Conservation (phyloP, 2,888 invertebrate genomes). For the Amphipyra tragopoginis region DNA sequence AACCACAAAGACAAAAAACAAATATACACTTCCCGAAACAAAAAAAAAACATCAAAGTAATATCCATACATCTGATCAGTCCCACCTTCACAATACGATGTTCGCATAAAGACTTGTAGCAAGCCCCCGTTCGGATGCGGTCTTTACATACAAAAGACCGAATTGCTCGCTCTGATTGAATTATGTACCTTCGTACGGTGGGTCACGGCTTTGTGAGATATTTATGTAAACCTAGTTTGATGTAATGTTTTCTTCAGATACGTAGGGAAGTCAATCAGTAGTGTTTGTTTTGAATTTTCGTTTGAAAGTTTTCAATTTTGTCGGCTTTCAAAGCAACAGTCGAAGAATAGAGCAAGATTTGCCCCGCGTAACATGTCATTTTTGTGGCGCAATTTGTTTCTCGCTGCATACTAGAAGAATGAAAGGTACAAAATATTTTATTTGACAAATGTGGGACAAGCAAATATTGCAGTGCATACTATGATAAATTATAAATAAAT, state of each 20-base stretch:
- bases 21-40: not conserved
- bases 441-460: too few relatives aligned
- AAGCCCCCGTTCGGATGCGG: conserved; percentile 75
- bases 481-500: too few relatives aligned
- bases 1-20: conserved; percentile 22
- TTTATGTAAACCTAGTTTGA: conserved; percentile 65
- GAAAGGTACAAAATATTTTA: too few relatives aligned
- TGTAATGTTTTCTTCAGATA: conserved; percentile 15
- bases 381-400: too few relatives aligned
- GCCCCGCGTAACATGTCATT: not conserved
- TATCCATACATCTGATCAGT: conserved; percentile 50
- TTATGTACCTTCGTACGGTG: conserved; percentile 73
- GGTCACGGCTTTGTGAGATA: conserved; percentile 74
- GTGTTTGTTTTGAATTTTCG: conserved; percentile 20
- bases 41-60: conserved; percentile 45
- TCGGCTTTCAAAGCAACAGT: not conserved
- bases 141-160: conserved; percentile 87
- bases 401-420: too few relatives aligned
- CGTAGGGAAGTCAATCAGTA: conserved; percentile 26
- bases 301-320: not conserved
- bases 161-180: conserved; percentile 85
- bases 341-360: not conserved
- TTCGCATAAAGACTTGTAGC: conserved; percentile 55
- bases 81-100: conserved; percentile 53
- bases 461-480: too few relatives aligned